These are phyloP conservation scores for Cylas formicarius DNA, from an alignment of 1,140 invertebrate species.

Conservation along the genomic window DNA sequence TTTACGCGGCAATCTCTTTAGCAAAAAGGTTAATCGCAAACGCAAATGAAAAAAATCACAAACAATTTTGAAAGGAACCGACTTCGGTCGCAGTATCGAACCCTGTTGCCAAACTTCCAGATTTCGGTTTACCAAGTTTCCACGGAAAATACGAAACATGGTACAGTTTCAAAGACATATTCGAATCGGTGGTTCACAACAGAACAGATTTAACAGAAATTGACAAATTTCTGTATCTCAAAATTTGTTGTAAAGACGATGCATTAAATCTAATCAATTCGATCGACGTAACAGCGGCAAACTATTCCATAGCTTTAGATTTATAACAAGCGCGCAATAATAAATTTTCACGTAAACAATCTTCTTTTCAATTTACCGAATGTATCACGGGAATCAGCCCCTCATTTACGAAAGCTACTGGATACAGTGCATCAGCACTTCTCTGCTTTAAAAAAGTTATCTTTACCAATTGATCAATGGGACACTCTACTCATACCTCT, in stretches of 20 bases:
- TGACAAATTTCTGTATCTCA: constrained; percentile 12
- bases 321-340: constrained; percentile 8
- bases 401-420: constrained; percentile 1
- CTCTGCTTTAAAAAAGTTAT: constrained; percentile 8
- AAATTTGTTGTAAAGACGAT: constrained; percentile 14
- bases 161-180: too few species aligned
- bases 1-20: too few species aligned
- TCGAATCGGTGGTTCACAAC: too few species aligned
- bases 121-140: too few species aligned
- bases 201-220: constrained; percentile 1
- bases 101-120: too few species aligned
- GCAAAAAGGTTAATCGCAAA: too few species aligned
- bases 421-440: constrained; percentile 9
- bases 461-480: constrained; percentile 12
- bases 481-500: constrained; percentile 12
- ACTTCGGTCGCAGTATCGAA: too few species aligned
- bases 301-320: constrained; percentile 8
- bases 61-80: too few species aligned
- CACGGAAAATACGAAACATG: too few species aligned
- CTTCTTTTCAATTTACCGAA: constrained; percentile 7
- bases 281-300: constrained; percentile 2
- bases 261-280: constrained; percentile 5
- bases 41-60: too few species aligned
- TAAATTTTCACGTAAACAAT: constrained; percentile 8
- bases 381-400: constrained; percentile 3